Evolutionary conservation across 2,113 vertebrate genomes (phyloP).

Genomic region (Acanthisitta chloris): DNA sequence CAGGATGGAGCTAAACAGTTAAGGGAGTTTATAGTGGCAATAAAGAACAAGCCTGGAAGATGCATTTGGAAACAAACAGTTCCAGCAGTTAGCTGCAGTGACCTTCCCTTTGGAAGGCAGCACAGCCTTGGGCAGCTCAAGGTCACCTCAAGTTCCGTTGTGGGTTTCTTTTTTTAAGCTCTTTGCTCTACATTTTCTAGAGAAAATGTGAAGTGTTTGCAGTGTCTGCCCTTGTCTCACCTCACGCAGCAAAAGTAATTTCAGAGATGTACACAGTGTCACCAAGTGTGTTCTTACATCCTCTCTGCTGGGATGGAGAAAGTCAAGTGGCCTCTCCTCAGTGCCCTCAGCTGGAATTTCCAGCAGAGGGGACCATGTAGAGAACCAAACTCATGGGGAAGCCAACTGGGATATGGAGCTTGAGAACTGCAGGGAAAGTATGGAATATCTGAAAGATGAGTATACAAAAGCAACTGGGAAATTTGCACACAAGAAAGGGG

Average conservation of each 20-base stretch:
- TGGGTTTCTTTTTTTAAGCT: background rate
- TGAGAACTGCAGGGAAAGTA: background rate
- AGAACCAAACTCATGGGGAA: rapidly evolving
- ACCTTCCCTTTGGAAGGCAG: background rate
- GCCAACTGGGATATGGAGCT: background rate
- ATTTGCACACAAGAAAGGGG: background rate
- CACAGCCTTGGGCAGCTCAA: background rate
- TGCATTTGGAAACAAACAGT: conserved; percentile 39
- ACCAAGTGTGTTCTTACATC: background rate
- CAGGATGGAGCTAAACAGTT: background rate
- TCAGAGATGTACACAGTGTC: background rate
- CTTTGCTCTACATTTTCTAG: background rate
- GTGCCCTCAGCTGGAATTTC: background rate
- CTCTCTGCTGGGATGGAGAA: background rate
- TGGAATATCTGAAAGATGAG: background rate
- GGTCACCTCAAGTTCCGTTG: background rate
- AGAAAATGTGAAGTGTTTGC: background rate
- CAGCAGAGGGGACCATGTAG: background rate
- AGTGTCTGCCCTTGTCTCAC: background rate
- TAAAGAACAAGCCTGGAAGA: background rate
- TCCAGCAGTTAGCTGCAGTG: background rate
- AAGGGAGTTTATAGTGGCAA: conserved; percentile 11
- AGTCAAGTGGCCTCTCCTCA: background rate
- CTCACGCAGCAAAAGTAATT: background rate
- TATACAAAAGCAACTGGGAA: background rate